These are phyloP conservation scores for Umimayanthus chanpuru DNA, from an alignment of 92 coral and sea anemone genomes.

Conservation along the genomic window DNA sequence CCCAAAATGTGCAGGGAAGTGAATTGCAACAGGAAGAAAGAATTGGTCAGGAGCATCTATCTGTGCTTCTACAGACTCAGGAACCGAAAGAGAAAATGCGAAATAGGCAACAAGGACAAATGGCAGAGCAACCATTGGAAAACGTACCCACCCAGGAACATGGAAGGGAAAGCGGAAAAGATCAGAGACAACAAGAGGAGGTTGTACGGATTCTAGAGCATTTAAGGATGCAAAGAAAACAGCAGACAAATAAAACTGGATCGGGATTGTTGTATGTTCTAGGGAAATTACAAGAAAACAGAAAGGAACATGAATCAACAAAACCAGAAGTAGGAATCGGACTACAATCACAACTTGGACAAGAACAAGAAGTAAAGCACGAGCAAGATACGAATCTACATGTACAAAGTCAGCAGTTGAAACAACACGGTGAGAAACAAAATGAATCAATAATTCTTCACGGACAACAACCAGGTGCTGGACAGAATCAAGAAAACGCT, in stretches of 20 bases:
- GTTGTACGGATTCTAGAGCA: not conserved
- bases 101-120: not conserved
- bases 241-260: not conserved
- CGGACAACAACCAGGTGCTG: not conserved
- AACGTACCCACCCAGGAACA: not conserved
- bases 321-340: not conserved
- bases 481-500: not conserved
- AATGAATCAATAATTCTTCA: not conserved
- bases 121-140: not conserved
- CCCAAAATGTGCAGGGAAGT: not conserved
- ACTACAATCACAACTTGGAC: constrained; percentile 6
- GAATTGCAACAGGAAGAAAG: not conserved
- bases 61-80: not conserved
- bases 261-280: too few relatives aligned
- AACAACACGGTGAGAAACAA: not conserved
- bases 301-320: not conserved
- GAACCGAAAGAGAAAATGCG: not conserved
- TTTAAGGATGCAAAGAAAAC: not conserved
- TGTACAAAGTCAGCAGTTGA: not conserved
- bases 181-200: not conserved
- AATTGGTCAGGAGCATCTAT: not conserved
- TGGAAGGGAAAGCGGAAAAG: not conserved
- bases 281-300: not conserved
- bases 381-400: not conserved
- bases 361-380: not conserved